Evolutionary conservation across 2,113 vertebrate genomes (phyloP).

Genomic region (Heptranchias perlo): DNA sequence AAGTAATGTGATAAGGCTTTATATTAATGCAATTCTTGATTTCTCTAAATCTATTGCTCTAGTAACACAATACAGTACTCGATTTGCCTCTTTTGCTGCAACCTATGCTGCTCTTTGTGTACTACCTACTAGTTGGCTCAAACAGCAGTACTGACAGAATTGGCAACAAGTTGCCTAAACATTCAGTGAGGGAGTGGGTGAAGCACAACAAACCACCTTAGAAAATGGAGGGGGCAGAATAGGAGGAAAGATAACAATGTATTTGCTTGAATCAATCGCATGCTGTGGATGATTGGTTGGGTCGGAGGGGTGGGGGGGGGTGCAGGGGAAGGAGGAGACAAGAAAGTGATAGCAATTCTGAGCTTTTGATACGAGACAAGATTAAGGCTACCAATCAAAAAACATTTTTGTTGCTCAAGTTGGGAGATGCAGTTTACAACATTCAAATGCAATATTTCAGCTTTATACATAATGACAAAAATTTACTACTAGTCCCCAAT

Average conservation of each 20-base stretch:
- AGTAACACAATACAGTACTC: background rate
- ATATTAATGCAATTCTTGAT: background rate
- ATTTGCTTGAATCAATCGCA: background rate
- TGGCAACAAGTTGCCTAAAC: background rate
- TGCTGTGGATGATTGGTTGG: background rate
- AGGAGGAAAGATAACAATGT: background rate
- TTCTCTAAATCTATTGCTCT: background rate
- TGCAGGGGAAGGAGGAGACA: background rate
- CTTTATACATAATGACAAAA: background rate
- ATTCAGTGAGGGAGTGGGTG: background rate
- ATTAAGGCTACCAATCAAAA: background rate
- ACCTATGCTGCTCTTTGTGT: background rate
- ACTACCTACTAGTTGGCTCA: background rate
- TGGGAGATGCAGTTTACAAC: background rate
- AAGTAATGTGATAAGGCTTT: background rate
- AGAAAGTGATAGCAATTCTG: background rate
- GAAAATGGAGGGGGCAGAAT: background rate
- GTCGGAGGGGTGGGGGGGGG: background rate
- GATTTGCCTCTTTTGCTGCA: background rate
- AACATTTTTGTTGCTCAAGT: background rate
- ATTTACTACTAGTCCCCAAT: background rate
- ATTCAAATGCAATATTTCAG: background rate
- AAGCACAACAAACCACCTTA: background rate
- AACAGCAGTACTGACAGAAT: too few species aligned
- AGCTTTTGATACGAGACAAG: background rate